These are phyloP conservation scores for Anomalospiza imberbis DNA, from an alignment of 2,797 vertebrate genomes.

Conservation along the genomic window DNA sequence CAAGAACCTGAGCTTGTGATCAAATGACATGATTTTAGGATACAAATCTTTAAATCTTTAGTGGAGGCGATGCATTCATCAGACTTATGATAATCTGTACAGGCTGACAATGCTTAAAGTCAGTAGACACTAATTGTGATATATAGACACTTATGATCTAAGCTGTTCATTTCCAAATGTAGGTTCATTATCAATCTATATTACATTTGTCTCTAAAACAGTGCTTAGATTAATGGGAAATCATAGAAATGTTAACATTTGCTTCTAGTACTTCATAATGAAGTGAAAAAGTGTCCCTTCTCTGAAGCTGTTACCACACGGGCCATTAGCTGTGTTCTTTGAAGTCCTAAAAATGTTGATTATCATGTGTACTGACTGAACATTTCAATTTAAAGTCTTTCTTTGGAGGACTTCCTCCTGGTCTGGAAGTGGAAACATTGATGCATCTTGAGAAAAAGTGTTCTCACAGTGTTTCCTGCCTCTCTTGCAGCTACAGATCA, in stretches of 20 bases:
- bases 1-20: neutral
- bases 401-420: neutral
- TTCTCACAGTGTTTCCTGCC: constrained; percentile 23
- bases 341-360: neutral
- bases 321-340: neutral
- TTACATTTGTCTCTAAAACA: neutral
- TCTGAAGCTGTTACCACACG: neutral
- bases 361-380: neutral
- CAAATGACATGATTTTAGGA: neutral
- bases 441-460: neutral
- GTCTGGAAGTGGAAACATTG: constrained; percentile 18
- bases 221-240: neutral
- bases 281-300: neutral
- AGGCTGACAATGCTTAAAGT: neutral
- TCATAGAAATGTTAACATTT: neutral
- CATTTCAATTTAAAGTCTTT: neutral
- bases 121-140: neutral
- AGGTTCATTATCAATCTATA: neutral
- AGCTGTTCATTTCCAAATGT: neutral
- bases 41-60: neutral
- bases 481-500: neutral
- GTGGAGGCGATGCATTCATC: neutral
- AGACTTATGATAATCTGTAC: neutral
- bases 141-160: neutral
- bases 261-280: neutral